A percentile compares a stretch with the other conserved stretches of the same genome.
These are phyloP conservation scores for Helogale parvula DNA, from an alignment of 2,113 vertebrate genomes.

Conservation along the genomic window DNA sequence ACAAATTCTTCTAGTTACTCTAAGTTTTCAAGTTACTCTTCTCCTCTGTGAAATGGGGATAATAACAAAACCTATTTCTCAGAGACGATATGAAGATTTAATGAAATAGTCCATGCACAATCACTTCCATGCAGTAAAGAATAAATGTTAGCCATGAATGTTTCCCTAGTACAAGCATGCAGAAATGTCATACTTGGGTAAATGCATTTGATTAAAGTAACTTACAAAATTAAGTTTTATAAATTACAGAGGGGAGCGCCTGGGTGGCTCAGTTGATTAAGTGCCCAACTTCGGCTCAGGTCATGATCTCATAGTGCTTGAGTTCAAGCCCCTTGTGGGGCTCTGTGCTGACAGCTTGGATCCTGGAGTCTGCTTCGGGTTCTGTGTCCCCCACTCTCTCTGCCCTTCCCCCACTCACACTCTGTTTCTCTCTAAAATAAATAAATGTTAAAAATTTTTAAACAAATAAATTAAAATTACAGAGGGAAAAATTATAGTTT, in stretches of 20 bases:
- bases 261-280: too few species aligned
- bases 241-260: not conserved
- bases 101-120: not conserved
- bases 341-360: too few species aligned
- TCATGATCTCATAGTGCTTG: too few species aligned
- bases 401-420: too few species aligned
- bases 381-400: too few species aligned
- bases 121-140: not conserved
- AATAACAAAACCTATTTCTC: not conserved
- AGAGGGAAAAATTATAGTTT: not conserved
- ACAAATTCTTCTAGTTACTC: not conserved
- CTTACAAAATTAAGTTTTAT: constrained; percentile 21
- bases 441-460: too few species aligned
- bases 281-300: too few species aligned
- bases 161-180: not conserved
- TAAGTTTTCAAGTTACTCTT: not conserved
- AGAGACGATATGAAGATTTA: not conserved
- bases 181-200: constrained; percentile 1
- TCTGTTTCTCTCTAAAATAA: too few species aligned
- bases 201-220: not conserved
- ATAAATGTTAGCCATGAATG: not conserved
- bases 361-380: too few species aligned
- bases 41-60: not conserved
- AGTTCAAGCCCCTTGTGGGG: too few species aligned
- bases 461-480: not conserved